Evolutionary conservation across 1,140 invertebrate species (phyloP).

Genomic region (Drosophila ficusphila): DNA sequence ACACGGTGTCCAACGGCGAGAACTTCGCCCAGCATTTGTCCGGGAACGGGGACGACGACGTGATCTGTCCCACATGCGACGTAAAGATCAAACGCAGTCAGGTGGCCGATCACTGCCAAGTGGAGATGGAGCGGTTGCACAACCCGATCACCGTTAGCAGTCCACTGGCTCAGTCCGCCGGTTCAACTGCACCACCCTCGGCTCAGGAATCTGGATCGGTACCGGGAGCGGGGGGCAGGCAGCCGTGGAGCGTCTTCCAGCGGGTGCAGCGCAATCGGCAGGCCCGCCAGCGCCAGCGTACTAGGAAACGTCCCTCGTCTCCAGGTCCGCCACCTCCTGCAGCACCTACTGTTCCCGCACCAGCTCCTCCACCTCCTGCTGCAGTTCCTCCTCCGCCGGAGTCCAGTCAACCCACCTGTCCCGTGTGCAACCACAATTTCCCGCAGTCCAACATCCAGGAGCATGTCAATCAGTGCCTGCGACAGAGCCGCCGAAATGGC

Average conservation of each 20-base stretch:
- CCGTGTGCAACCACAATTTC: constrained; percentile 89
- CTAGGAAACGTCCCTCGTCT: constrained; percentile 61
- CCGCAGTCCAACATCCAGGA: constrained; percentile 89
- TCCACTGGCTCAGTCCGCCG: background rate
- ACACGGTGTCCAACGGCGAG: constrained; percentile 77
- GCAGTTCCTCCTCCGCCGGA: constrained; percentile 70
- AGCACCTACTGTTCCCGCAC: constrained; percentile 83
- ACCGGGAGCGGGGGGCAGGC: constrained; percentile 72
- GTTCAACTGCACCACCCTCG: background rate
- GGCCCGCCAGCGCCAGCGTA: constrained; percentile 83
- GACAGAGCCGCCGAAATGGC: constrained; percentile 71
- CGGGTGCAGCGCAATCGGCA: constrained; percentile 85
- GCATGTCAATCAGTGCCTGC: constrained; percentile 91
- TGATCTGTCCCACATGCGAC: constrained; percentile 91
- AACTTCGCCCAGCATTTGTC: constrained; percentile 86
- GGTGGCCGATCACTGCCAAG: constrained; percentile 89
- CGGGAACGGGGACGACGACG: constrained; percentile 83
- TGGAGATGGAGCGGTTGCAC: constrained; percentile 91
- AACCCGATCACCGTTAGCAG: constrained; percentile 55
- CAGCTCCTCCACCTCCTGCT: constrained; percentile 3
- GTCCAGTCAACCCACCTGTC: constrained; percentile 85
- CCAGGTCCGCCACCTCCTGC: constrained; percentile 6
- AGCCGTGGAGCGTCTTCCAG: constrained; percentile 78
- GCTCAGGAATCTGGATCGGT: constrained; percentile 16
- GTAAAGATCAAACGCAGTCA: constrained; percentile 90